Evolutionary conservation across 2,888 invertebrate species (phyloP).

Genomic region (Lysandra coridon): DNA sequence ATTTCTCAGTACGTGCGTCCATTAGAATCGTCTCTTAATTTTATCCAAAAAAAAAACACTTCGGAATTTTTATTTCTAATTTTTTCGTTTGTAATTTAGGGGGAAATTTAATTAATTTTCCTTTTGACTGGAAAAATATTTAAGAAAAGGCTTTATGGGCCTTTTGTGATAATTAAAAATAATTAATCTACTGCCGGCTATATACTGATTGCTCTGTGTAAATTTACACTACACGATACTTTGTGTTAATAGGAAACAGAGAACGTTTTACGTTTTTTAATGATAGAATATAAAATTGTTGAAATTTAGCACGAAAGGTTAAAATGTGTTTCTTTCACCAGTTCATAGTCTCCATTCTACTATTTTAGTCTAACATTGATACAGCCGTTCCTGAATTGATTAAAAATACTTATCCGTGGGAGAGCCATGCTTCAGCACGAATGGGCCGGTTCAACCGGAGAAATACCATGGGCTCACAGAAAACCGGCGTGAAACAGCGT

Average conservation of each 20-base stretch:
- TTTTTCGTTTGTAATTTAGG: conserved; percentile 32
- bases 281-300: background rate
- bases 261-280: background rate
- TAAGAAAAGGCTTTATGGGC: conserved; percentile 30
- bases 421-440: no score
- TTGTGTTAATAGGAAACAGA: background rate
- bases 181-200: conserved; percentile 1
- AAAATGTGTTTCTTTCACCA: no score
- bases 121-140: conserved; percentile 23
- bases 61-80: conserved; percentile 19
- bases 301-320: no score
- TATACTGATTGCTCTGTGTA: conserved; percentile 4
- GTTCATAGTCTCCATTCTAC: no score
- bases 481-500: no score
- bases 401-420: no score
- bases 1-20: conserved; percentile 18
- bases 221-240: background rate
- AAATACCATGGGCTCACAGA: no score
- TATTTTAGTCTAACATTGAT: no score
- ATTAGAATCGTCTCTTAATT: conserved; percentile 24
- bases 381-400: no score
- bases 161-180: conserved; percentile 27
- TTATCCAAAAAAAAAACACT: background rate
- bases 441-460: no score
- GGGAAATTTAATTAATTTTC: conserved; percentile 33